phyloP scores from a whole-genome alignment of 2,888 invertebrate genomes.

The Drosophila acutilabella region DNA sequence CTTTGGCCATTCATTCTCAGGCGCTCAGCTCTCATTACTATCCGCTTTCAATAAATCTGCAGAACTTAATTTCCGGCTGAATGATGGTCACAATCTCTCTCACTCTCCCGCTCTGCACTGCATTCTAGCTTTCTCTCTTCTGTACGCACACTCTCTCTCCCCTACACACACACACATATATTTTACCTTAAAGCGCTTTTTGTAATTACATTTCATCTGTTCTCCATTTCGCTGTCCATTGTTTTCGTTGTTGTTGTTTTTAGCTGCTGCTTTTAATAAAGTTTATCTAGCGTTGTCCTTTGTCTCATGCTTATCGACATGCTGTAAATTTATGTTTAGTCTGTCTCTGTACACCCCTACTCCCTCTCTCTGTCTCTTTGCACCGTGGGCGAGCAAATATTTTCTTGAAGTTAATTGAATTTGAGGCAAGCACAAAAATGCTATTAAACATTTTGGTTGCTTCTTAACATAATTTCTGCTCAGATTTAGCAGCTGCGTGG shows the following conservation, averaged over 20 bases:
- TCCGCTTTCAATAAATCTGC: conserved; percentile 84
- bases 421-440: conserved; percentile 63
- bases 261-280: conserved; percentile 71
- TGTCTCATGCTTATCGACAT: conserved; percentile 77
- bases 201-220: conserved; percentile 77
- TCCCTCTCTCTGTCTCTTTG: conserved; percentile 20
- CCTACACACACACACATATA: conserved; percentile 47
- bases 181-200: conserved; percentile 77
- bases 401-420: conserved; percentile 81
- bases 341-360: neutral
- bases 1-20: conserved; percentile 27
- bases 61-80: conserved; percentile 84
- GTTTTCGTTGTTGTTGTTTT: conserved; percentile 31
- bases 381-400: conserved; percentile 74
- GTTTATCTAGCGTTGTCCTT: conserved; percentile 79
- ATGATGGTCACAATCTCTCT: conserved; percentile 58
- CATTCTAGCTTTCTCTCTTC: conserved; percentile 18
- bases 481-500: conserved; percentile 4
- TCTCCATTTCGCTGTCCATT: conserved; percentile 52
- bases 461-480: conserved; percentile 67
- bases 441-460: conserved; percentile 61
- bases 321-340: conserved; percentile 73
- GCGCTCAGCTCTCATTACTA: conserved; percentile 72
- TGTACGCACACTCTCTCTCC: conserved; percentile 18
- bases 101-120: conserved; percentile 30